Percentiles rank a stretch among this genome's conserved stretches.
Conservation (phyloP, 2,888 invertebrate species). For the Drosophila incognita region DNA sequence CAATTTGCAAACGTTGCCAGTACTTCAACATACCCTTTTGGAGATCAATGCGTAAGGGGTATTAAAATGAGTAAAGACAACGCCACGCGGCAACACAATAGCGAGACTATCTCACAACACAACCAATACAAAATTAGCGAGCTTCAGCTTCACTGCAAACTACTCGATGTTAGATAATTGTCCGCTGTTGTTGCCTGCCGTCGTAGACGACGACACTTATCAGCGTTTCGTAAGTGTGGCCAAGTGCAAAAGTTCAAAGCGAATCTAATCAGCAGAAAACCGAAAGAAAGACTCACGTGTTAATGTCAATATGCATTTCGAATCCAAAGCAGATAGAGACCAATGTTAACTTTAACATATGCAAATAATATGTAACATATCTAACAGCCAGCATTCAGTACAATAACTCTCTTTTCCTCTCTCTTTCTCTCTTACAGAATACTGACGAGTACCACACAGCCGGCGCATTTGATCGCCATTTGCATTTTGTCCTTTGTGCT, state of each 20-base stretch:
- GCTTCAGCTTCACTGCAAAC: conserved; percentile 32
- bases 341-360: background rate
- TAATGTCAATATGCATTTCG: conserved; percentile 4
- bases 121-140: background rate
- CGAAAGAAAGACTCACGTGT: conserved; percentile 32
- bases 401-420: conserved; percentile 2
- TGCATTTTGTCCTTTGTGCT: conserved; percentile 87
- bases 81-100: background rate
- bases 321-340: background rate
- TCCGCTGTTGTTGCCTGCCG: conserved; percentile 1
- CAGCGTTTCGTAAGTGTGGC: conserved; percentile 13
- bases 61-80: background rate
- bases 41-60: background rate
- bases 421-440: conserved; percentile 86
- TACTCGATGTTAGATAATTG: conserved; percentile 50
- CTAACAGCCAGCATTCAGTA: background rate
- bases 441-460: conserved; percentile 90
- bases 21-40: background rate
- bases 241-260: conserved; percentile 51
- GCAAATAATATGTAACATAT: background rate
- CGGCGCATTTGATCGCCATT: conserved; percentile 90
- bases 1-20: background rate
- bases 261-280: conserved; percentile 51
- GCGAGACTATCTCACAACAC: conserved; percentile 7
- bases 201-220: background rate